Evolutionary conservation across 2,888 invertebrate genomes (phyloP).

Genomic region (Hirtodrosophila duncani): DNA sequence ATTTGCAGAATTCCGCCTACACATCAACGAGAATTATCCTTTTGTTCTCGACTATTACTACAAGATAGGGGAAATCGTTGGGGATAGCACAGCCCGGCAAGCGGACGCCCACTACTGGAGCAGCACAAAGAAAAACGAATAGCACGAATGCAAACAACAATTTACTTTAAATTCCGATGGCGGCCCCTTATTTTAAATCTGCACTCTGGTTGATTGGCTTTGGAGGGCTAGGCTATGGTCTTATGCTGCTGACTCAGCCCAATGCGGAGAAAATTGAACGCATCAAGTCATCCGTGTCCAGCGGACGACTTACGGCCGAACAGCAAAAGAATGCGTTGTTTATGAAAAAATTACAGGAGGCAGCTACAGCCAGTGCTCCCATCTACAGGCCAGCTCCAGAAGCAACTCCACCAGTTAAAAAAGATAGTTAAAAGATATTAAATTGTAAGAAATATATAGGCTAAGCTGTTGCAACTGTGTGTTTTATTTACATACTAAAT

Average conservation of each 20-base stretch:
- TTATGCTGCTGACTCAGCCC: constrained; percentile 81
- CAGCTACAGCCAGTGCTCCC: constrained; percentile 53
- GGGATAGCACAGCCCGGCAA: constrained; percentile 79
- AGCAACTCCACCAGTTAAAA: constrained; percentile 18
- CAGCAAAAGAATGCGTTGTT: constrained; percentile 72
- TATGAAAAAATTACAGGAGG: constrained; percentile 68
- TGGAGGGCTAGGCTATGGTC: constrained; percentile 82
- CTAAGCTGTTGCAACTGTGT: too few relatives aligned
- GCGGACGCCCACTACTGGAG: constrained; percentile 81
- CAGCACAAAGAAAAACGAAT: constrained; percentile 54
- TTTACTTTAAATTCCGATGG: constrained; percentile 60
- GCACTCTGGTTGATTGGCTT: constrained; percentile 82
- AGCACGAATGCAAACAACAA: constrained; percentile 32
- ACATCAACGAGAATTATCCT: constrained; percentile 84
- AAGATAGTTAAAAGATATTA: constrained; percentile 33
- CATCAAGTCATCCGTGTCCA: constrained; percentile 57
- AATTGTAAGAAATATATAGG: too few relatives aligned
- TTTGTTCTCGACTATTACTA: constrained; percentile 85
- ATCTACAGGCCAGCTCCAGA: constrained; percentile 42
- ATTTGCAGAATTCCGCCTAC: constrained; percentile 84
- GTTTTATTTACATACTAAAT: too few relatives aligned
- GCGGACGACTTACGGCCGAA: constrained; percentile 42
- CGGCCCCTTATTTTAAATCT: constrained; percentile 77
- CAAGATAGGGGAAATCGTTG: constrained; percentile 82
- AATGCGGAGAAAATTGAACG: constrained; percentile 77